Base-by-base conservation (phyloP, 2,888 invertebrate species). In the Oegoconia quadripuncta region DNA sequence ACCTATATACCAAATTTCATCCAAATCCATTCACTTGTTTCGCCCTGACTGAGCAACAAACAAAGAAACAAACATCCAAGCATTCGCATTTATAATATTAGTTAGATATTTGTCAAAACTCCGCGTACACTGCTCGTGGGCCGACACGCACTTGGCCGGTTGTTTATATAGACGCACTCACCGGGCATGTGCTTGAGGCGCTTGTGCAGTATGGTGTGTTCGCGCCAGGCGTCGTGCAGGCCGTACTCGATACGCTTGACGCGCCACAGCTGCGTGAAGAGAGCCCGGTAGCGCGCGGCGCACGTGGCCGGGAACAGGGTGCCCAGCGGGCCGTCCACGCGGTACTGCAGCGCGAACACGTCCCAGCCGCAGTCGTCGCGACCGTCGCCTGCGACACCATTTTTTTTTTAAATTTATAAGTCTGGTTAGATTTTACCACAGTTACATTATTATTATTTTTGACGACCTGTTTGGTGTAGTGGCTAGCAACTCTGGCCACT, bases 191-290 rank as follows among this genome's bases (percentile, higher is more conserved):
- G 82, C 41, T 91, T 88, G 52, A 92, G 90, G 51, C 91, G 82
- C 68, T 94, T 94, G 29, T 93, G 91, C 52, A 93, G 90, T 16
- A 93, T 91, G 43, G 93, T 92, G 75, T 96, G 95, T 46, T 92
- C 92, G 62, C 94, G 93, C 92, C 96, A 94, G 61, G 96, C 92
- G 37, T 92, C 91, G 31, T 95, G 93, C 50, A 97, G 82, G 26
- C 93, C 91, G 71, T 93, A 93, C 78, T 97, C 96, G 90, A 96
- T 96, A 49, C 97, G 89, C 70, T 97, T 97, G 34, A 95, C 93
- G 53, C 95, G 90, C 96, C 97, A 97, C 51, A 97, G 88, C 50
- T 95, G 93, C 61, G 95, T 93, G 82, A 97, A 97, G 18, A 97
- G 90, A 48, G 93, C 91, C 50, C 95, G 91, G 81, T 97, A 97